Evolutionary conservation across 2,113 vertebrate genomes (phyloP).

Genomic region (Bos javanicus): DNA sequence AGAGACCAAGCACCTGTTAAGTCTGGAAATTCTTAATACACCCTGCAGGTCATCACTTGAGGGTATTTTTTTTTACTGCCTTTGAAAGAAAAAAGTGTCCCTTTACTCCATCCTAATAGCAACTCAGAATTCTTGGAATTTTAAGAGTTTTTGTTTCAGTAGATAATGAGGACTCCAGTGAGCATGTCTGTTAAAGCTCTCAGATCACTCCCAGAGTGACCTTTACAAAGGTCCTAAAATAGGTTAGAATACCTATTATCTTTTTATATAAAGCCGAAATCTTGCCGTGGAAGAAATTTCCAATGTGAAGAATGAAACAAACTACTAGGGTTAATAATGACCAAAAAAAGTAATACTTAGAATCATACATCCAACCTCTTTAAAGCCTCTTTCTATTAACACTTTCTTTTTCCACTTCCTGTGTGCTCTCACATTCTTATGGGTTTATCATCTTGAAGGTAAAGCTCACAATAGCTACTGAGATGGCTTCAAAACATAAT

Average conservation of each 20-base stretch:
- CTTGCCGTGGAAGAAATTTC: neutral
- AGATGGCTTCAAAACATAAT: neutral
- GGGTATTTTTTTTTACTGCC: neutral
- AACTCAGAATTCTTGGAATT: neutral
- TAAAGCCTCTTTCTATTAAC: neutral
- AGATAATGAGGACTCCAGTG: constrained; percentile 2
- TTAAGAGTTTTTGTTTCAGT: constrained; percentile 20
- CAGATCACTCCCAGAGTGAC: neutral
- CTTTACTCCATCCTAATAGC: neutral
- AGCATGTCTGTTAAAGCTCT: neutral
- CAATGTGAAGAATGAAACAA: neutral
- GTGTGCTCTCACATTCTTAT: neutral
- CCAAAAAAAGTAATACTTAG: neutral
- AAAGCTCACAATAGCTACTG: neutral
- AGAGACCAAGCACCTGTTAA: neutral
- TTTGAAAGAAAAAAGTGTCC: neutral
- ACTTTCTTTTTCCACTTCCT: neutral
- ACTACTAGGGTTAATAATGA: neutral
- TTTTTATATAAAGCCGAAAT: neutral
- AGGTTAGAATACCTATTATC: neutral
- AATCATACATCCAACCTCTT: neutral
- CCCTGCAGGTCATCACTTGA: neutral
- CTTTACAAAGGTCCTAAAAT: constrained; percentile 25
- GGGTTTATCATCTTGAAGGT: neutral
- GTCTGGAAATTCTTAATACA: neutral